phyloP scores from a whole-genome alignment of 2,888 invertebrate genomes.

The Luffia ferchaultella region DNA sequence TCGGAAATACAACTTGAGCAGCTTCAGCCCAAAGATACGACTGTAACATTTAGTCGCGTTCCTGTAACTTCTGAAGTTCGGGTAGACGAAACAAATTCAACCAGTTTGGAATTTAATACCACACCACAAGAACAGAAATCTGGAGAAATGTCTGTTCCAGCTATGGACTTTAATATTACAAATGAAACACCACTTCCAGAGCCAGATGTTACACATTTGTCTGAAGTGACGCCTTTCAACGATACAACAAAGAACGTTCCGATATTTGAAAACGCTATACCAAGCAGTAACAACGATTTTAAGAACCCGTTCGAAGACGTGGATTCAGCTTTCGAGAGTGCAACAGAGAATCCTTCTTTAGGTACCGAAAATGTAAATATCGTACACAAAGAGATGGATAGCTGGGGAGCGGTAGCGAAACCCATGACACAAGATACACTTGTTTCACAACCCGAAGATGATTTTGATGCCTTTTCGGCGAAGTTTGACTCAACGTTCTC shows the following conservation, averaged over 20 bases:
- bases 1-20: constrained; percentile 17
- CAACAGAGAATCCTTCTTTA: neutral
- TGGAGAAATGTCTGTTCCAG: constrained; percentile 16
- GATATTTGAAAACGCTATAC: constrained; percentile 13
- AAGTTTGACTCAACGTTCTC: constrained; percentile 78
- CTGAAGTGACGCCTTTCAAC: constrained; percentile 32
- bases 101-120: constrained; percentile 3
- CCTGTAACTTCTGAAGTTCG: constrained; percentile 16
- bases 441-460: constrained; percentile 45
- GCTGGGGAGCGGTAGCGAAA: constrained; percentile 31
- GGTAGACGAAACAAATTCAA: neutral
- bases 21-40: neutral
- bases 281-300: constrained; percentile 11
- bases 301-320: constrained; percentile 42
- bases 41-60: constrained; percentile 14
- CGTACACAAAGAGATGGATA: constrained; percentile 12
- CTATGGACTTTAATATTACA: constrained; percentile 35
- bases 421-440: constrained; percentile 31
- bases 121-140: constrained; percentile 13
- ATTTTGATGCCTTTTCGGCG: constrained; percentile 88
- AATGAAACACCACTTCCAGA: constrained; percentile 6
- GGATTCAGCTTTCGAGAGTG: neutral
- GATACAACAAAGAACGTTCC: constrained; percentile 24
- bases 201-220: neutral
- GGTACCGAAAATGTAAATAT: neutral